phyloP scores from a whole-genome alignment of 2,888 invertebrate species.

The Microplitis manilae region DNA sequence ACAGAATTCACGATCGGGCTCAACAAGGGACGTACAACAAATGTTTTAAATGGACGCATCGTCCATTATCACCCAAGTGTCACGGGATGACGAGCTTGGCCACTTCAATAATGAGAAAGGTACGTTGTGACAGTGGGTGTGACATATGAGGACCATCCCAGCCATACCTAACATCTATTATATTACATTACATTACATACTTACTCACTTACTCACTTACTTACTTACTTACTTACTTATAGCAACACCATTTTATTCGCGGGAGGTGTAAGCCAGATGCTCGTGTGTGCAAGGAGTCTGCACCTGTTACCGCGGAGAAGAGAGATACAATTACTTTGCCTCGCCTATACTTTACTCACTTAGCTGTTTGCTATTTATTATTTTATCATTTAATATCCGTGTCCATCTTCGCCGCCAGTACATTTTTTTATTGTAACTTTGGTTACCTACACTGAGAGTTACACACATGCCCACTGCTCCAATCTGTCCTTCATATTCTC shows the following conservation, averaged over 20 bases:
- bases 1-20: slow-evolving; percentile 66
- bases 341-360: slow-evolving; percentile 51
- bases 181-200: background rate
- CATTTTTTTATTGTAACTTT: background rate
- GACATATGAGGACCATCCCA: slow-evolving; percentile 9
- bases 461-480: background rate
- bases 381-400: background rate
- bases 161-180: background rate
- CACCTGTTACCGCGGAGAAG: slow-evolving; percentile 62
- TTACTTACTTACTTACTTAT: slow-evolving; percentile 19
- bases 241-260: slow-evolving; percentile 24
- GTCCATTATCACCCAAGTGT: slow-evolving; percentile 99
- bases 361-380: slow-evolving; percentile 27
- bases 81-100: slow-evolving; percentile 92
- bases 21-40: slow-evolving; percentile 72
- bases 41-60: slow-evolving; percentile 95
- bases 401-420: background rate
- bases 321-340: slow-evolving; percentile 43
- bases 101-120: slow-evolving; percentile 95
- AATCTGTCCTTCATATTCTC: slow-evolving; percentile 8
- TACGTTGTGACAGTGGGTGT: slow-evolving; percentile 71
- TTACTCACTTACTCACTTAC: background rate
- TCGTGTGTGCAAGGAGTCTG: slow-evolving; percentile 52
- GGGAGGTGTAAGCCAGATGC: slow-evolving; percentile 38
- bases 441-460: slow-evolving; percentile 8